Evolutionary conservation across 2,113 vertebrate genomes (phyloP), one percentile per base, ranked within the genome.

Genomic region (Rhinichthys klamathensis): DNA sequence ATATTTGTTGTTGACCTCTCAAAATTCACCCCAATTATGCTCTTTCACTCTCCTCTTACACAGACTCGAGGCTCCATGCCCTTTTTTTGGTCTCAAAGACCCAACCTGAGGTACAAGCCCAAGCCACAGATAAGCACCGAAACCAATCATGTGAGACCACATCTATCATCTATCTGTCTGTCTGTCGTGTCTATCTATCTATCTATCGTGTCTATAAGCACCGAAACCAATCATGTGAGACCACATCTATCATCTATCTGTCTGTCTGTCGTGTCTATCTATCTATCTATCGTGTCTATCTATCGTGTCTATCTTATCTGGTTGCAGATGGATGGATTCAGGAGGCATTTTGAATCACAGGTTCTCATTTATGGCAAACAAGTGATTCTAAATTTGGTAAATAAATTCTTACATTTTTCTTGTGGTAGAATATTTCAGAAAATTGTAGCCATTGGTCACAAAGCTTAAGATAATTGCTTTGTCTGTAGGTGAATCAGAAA

Each of bases 51-150:
- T 76, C 30, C 79, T 79, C 8, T 88, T 72, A 25, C 5, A 84
- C 90, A 99, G 98, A 99, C 97, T 3, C 96, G 98, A 91, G 98
- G 98, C 87, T 99, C 98, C 35, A 99, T 99, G 93, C 98, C 98
- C 1, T 96, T 99, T 89, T 99, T 97, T 93, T 99, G 98, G 98
- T 99, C 97, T 88, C 98, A 99, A 84, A 96, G 98, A 92, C 98
- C 98, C 93, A 99, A 99, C 92, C 96, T 99, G 88, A 98, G 96
- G 92, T 99, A 99, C 88, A 99, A 99, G 90, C 98, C 98, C 76
- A 96, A 94, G 88, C 98, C 98, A 1, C 96, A 97, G 87, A 99
- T 99, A 96, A 97, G 95, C 95, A 97, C 96, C 94, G 94, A 95
- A 90, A 94, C 94, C 87, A 98, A 86, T 82, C 94, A 95, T 0